These are phyloP conservation scores for Cottoperca gobio DNA, from an alignment of 2,797 vertebrate species.

Conservation along the genomic window DNA sequence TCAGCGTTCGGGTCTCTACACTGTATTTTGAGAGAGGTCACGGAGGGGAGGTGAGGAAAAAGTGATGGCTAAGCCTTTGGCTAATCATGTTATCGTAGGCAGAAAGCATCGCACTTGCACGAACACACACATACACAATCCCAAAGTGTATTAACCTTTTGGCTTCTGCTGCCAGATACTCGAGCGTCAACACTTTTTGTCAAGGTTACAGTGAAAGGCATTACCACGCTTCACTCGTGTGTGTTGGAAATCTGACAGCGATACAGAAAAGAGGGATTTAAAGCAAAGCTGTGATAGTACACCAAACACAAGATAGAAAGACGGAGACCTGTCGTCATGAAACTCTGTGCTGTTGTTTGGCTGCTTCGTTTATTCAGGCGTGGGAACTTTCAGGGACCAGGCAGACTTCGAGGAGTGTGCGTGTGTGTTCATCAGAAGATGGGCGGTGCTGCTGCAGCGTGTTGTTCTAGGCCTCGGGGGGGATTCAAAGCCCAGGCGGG, in stretches of 20 bases:
- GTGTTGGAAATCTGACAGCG: constrained; percentile 13
- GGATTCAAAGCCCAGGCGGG: constrained; percentile 23
- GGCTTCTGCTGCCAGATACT: constrained; percentile 62
- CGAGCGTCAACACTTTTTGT: constrained; percentile 73
- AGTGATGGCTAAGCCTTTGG: constrained; percentile 72
- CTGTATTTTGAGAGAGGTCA: constrained; percentile 47
- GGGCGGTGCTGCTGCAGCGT: constrained; percentile 15
- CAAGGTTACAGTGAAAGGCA: constrained; percentile 71
- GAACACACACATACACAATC: constrained; percentile 19
- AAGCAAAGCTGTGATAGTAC: constrained; percentile 29
- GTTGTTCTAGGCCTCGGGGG: constrained; percentile 16
- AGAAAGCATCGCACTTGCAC: constrained; percentile 34
- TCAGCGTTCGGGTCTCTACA: not conserved
- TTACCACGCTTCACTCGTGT: not conserved
- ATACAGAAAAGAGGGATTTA: constrained; percentile 28
- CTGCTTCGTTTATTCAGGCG: constrained; percentile 11
- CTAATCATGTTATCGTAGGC: constrained; percentile 73
- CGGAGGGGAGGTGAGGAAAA: constrained; percentile 44
- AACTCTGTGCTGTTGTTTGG: not conserved
- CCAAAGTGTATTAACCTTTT: constrained; percentile 72
- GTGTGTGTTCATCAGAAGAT: constrained; percentile 13
- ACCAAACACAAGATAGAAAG: not conserved
- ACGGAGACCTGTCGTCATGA: not conserved
- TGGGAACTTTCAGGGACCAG: constrained; percentile 4
- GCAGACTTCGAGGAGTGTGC: not conserved